Conservation (phyloP, 37 sponge, comb jelly and placozoan genomes). For the Haliclona indistincta region DNA sequence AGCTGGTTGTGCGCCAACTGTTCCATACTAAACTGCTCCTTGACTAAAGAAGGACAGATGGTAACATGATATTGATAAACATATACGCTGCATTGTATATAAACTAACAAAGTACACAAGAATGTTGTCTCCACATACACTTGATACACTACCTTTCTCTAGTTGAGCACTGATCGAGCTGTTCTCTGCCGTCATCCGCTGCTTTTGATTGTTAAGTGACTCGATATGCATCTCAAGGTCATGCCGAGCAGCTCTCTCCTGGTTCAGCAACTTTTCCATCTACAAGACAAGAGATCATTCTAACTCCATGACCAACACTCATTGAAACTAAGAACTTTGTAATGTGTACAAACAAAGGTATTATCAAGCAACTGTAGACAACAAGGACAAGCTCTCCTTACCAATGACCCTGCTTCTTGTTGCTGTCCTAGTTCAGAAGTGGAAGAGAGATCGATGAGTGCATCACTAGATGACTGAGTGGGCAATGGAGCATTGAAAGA, state of each 20-base stretch:
- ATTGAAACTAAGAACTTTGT: too few relatives aligned
- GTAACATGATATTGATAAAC: background rate
- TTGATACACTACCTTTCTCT: background rate
- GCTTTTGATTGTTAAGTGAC: slow-evolving; percentile 35
- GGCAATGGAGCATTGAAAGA: background rate
- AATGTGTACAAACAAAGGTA: too few relatives aligned
- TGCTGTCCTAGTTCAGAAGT: too few relatives aligned
- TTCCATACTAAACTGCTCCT: background rate
- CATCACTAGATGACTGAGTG: background rate
- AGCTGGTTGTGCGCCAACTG: background rate
- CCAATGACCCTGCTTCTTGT: too few relatives aligned
- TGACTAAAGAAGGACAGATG: slow-evolving; percentile 4
- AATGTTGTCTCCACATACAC: slow-evolving; percentile 5
- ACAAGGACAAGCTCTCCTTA: too few relatives aligned
- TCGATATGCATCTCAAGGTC: slow-evolving; percentile 71
- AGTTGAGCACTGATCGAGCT: background rate
- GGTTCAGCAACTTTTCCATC: slow-evolving; percentile 43
- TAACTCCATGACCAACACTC: too few relatives aligned
- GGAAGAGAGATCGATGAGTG: background rate
- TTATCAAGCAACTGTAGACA: too few relatives aligned
- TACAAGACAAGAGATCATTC: slow-evolving; percentile 1
- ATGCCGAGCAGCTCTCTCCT: slow-evolving; percentile 44
- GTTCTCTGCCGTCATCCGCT: slow-evolving; percentile 8
- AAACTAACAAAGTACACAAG: background rate
- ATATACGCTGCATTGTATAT: background rate